Evolutionary conservation across 2,797 vertebrate species (phyloP).

Genomic region (Trachops cirrhosus): DNA sequence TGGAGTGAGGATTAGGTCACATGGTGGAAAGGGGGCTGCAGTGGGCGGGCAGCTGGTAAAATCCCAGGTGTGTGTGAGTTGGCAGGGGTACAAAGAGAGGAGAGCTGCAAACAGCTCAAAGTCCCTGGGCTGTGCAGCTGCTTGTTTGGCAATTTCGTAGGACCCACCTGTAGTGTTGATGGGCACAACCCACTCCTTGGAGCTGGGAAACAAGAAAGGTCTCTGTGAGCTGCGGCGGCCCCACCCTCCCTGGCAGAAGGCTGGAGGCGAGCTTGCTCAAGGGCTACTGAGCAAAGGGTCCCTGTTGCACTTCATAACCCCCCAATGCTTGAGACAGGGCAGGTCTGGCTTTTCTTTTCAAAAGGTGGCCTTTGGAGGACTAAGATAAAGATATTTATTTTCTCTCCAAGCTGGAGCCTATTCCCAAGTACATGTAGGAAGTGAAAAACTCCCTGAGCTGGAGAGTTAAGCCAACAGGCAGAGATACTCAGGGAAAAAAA

Average conservation of each 20-base stretch:
- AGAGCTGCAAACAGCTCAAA: constrained; percentile 57
- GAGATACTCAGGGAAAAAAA: neutral
- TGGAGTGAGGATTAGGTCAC: constrained; percentile 52
- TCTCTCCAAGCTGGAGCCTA: neutral
- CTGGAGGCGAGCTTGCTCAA: neutral
- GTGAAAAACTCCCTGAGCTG: neutral
- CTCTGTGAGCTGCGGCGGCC: neutral
- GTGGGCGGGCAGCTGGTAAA: constrained; percentile 63
- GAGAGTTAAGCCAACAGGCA: neutral
- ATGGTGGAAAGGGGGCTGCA: neutral
- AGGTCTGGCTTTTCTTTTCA: neutral
- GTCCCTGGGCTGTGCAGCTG: constrained; percentile 76
- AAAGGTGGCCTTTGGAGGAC: neutral
- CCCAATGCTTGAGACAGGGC: neutral
- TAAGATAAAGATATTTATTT: neutral
- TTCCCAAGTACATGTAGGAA: neutral
- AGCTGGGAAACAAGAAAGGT: constrained; percentile 29
- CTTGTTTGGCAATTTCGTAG: constrained; percentile 22
- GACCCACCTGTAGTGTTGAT: constrained; percentile 65
- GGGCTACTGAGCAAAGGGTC: neutral
- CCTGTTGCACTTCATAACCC: neutral
- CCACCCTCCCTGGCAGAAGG: neutral
- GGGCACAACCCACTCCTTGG: neutral
- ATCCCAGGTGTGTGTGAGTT: constrained; percentile 74
- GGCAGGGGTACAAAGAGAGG: constrained; percentile 68